A percentile compares a stretch with the other conserved stretches of the same genome.
These are phyloP conservation scores for Hafferia zeledoni DNA, from an alignment of 2,797 vertebrate species.

Conservation along the genomic window DNA sequence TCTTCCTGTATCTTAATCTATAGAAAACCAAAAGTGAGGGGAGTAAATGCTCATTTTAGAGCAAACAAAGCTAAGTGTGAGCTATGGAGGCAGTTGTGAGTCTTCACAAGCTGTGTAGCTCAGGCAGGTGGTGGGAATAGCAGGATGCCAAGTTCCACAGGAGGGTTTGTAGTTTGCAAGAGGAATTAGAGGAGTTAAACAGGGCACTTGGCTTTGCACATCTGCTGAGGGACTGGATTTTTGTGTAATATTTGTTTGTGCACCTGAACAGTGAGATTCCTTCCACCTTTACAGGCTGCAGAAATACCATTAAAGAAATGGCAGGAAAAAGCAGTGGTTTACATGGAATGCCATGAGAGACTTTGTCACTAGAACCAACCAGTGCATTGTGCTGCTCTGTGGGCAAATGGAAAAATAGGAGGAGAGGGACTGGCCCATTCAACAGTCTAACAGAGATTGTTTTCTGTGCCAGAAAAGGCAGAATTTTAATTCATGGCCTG, in stretches of 20 bases:
- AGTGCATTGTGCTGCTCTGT: background rate
- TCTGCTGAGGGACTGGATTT: background rate
- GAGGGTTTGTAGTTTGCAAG: background rate
- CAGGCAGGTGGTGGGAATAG: background rate
- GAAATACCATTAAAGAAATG: background rate
- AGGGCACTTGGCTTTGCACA: background rate
- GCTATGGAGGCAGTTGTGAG: background rate
- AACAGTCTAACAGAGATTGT: background rate
- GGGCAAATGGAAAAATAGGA: background rate
- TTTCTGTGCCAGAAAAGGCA: background rate
- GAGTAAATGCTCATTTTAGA: background rate
- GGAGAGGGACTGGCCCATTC: background rate
- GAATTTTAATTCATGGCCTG: background rate
- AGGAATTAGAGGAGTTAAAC: background rate
- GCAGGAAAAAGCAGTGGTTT: background rate
- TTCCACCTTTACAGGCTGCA: background rate
- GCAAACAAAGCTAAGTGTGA: background rate
- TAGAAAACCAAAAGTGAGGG: background rate
- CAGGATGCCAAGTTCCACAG: background rate
- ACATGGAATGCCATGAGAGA: background rate
- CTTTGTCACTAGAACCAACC: background rate
- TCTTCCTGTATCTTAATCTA: background rate
- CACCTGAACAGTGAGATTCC: rapidly evolving
- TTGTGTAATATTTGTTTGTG: background rate
- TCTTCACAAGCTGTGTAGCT: background rate